Evolutionary conservation across 2,888 invertebrate species (phyloP).

Genomic region (Coenonympha arcania): DNA sequence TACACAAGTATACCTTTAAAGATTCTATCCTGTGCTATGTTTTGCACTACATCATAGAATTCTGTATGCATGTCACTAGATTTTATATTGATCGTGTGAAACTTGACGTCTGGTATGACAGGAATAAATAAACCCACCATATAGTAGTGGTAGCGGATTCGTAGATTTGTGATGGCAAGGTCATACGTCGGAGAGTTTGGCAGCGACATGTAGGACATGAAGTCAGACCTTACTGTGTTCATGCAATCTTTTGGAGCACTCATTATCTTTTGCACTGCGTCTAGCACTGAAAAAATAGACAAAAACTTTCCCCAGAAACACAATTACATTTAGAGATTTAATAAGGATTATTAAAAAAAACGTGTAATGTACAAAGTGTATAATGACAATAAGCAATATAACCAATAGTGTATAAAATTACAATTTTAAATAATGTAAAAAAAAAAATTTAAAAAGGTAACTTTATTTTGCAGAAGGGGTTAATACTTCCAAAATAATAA

Average conservation of each 20-base stretch:
- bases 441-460: too few species aligned
- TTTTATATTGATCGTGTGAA: slow-evolving; percentile 49
- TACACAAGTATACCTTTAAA: slow-evolving; percentile 60
- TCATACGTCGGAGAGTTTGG: slow-evolving; percentile 42
- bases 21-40: slow-evolving; percentile 42
- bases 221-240: slow-evolving; percentile 47
- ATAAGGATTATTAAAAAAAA: too few species aligned
- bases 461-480: too few species aligned
- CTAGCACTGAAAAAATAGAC: slow-evolving; percentile 53
- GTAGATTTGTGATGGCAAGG: slow-evolving; percentile 38
- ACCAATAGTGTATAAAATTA: too few species aligned
- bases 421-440: too few species aligned
- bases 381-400: too few species aligned
- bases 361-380: too few species aligned
- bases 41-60: slow-evolving; percentile 42
- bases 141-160: slow-evolving; percentile 40
- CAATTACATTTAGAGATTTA: too few species aligned
- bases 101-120: slow-evolving; percentile 54
- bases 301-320: too few species aligned
- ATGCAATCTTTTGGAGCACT: slow-evolving; percentile 55
- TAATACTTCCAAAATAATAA: too few species aligned
- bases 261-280: slow-evolving; percentile 46
- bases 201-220: slow-evolving; percentile 52
- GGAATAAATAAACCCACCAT: slow-evolving; percentile 61
- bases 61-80: slow-evolving; percentile 38